Percentiles rank a stretch among this genome's conserved stretches.
Evolutionary conservation across 2,797 vertebrate species (phyloP).

Genomic region (Lepus townsendii): DNA sequence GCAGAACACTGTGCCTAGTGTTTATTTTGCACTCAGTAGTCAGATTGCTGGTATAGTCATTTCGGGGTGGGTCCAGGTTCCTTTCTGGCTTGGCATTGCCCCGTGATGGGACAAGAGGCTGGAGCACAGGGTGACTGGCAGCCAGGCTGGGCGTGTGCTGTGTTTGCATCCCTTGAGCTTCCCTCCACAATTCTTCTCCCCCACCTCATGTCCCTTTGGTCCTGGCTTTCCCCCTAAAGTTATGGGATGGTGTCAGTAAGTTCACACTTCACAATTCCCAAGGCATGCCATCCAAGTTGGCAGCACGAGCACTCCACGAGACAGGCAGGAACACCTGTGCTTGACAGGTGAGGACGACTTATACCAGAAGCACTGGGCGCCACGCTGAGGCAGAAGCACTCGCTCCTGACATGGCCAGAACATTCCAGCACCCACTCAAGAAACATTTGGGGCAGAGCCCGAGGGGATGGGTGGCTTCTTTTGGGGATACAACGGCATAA

Average conservation of each 20-base stretch:
- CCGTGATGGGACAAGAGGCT: not conserved
- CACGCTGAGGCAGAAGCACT: not conserved
- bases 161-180: not conserved
- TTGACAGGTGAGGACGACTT: not conserved
- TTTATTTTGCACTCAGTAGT: not conserved
- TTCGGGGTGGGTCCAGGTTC: not conserved
- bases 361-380: fast-evolving
- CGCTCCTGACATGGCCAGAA: not conserved
- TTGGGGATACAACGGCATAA: not conserved
- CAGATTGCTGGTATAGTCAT: not conserved
- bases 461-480: not conserved
- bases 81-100: not conserved
- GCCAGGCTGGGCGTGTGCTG: not conserved
- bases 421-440: not conserved
- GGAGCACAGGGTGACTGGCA: not conserved
- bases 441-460: not conserved
- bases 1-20: no score
- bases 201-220: not conserved
- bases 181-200: not conserved
- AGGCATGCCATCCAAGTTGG: not conserved
- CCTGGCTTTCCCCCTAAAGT: not conserved
- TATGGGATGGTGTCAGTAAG: not conserved
- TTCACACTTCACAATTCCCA: not conserved
- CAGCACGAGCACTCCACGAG: not conserved
- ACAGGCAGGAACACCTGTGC: no score